A percentile compares a stretch with the other conserved stretches of the same genome.
Conservation (phyloP, 2,113 vertebrate species). For the Rhea pennata region DNA sequence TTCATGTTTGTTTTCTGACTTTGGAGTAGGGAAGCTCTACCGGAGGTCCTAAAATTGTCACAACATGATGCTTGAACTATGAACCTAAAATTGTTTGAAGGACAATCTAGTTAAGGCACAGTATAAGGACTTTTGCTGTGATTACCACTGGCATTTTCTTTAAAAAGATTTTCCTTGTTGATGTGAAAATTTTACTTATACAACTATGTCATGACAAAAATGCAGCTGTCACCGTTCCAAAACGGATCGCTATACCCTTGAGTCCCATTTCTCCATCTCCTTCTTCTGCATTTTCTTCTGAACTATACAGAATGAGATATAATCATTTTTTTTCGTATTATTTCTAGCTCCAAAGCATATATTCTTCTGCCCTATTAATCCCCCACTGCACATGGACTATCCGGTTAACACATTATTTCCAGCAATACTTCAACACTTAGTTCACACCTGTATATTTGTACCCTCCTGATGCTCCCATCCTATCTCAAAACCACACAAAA, state of each 20-base stretch:
- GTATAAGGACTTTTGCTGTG: not conserved
- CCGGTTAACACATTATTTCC: not conserved
- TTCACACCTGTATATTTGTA: not conserved
- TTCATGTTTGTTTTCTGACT: not conserved
- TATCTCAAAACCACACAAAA: not conserved
- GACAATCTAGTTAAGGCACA: not conserved
- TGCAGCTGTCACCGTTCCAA: not conserved
- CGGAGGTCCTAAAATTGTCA: slow-evolving; percentile 10
- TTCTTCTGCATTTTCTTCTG: slow-evolving; percentile 2
- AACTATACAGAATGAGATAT: not conserved
- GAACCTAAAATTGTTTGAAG: not conserved
- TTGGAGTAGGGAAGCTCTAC: not conserved
- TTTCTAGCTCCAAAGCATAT: not conserved
- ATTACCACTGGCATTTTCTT: not conserved
- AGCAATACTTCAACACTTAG: not conserved
- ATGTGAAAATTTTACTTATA: not conserved
- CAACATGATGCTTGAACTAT: not conserved
- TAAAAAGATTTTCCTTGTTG: not conserved
- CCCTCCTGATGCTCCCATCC: not conserved
- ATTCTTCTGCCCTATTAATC: slow-evolving; percentile 14
- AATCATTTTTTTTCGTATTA: not conserved
- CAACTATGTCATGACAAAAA: not conserved
- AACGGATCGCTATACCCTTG: not conserved
- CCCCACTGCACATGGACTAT: not conserved
- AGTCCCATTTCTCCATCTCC: not conserved